Percentiles rank a stretch among this genome's conserved stretches.
Evolutionary conservation across 2,888 invertebrate species (phyloP).

Genomic region (Hypolimnas misippus): DNA sequence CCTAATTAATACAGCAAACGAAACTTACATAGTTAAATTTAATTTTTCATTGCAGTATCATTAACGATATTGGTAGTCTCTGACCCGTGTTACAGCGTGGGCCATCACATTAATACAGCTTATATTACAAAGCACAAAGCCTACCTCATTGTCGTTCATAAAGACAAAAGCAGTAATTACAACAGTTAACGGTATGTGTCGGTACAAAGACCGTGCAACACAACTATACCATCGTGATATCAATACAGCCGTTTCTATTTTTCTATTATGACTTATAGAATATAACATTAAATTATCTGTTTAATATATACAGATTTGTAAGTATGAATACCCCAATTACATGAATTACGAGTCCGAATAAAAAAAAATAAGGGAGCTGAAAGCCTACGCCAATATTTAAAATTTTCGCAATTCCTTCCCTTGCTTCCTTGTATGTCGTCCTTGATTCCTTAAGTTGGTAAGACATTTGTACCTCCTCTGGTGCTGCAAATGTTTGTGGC

Average conservation of each 20-base stretch:
- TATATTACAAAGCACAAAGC: conserved; percentile 67
- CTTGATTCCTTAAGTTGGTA: no score
- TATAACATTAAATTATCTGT: not conserved
- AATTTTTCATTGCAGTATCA: not conserved
- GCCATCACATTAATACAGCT: conserved; percentile 53
- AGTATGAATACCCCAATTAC: no score
- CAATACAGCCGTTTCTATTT: not conserved
- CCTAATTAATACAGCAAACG: not conserved
- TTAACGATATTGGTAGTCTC: conserved; percentile 24
- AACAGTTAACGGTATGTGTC: conserved; percentile 52
- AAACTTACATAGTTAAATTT: not conserved
- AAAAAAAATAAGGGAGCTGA: no score
- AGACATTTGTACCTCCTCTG: no score
- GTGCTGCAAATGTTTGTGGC: no score
- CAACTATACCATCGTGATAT: not conserved
- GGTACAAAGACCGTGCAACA: not conserved
- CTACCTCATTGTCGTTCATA: conserved; percentile 71
- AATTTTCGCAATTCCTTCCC: no score
- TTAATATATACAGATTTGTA: not conserved
- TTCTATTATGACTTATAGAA: not conserved
- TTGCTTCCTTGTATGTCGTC: no score
- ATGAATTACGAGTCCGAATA: no score
- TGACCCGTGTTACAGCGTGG: conserved; percentile 52
- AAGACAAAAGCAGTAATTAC: conserved; percentile 78
- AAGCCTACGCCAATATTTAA: no score